Evolutionary conservation across 2,113 vertebrate species (phyloP), one percentile per base, ranked within the genome.

Genomic region (Rhipidura dahli): DNA sequence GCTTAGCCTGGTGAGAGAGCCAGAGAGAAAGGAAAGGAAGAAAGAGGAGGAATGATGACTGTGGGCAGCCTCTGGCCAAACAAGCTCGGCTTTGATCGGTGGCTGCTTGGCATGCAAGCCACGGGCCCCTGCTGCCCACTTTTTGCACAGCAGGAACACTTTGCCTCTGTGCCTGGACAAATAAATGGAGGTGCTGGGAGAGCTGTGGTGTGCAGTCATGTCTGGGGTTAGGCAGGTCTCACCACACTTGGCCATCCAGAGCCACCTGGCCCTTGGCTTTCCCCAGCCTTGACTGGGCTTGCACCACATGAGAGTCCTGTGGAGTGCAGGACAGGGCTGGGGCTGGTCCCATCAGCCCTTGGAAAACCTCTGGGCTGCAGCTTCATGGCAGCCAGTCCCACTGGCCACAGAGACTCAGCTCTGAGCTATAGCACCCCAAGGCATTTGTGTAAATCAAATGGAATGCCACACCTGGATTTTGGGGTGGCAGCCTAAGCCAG

Each of bases 1-100:
- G 57, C 98, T 99, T 35, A 98, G 97, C 87, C 94, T 98, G 88
- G 97, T 99, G 94, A 98, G 98, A 82, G 98, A 99, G 86, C 97
- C 97, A 0, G 96, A 37, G 4, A 42, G 11, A 28, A 89, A 78
- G 15, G 11, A 45, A 11, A 18, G 9, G 28, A 54, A 83, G 56
- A 96, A 70, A 96, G 73, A 3, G 30, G 33, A 16, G 37, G 7
- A 75, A 77, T 2, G 11, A 27, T 1, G 9, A 57, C 50, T 51
- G 42, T 69, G 5, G 1, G 71, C 72, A 45, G 20, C 47, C 1
- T 13, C 44, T 7, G 2, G 77, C 53, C 9, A 16, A 79, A 94
- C 91, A 93, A 93, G 21, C 44, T 50, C 3, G 0, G 56, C 89
- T 93, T 84, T 96, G 81, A 95, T 49, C 1, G 0, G 65, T 11